Evolutionary conservation across 2,888 invertebrate species (phyloP), one percentile per base, ranked within the genome.

Genomic region (Parnassius apollo): DNA sequence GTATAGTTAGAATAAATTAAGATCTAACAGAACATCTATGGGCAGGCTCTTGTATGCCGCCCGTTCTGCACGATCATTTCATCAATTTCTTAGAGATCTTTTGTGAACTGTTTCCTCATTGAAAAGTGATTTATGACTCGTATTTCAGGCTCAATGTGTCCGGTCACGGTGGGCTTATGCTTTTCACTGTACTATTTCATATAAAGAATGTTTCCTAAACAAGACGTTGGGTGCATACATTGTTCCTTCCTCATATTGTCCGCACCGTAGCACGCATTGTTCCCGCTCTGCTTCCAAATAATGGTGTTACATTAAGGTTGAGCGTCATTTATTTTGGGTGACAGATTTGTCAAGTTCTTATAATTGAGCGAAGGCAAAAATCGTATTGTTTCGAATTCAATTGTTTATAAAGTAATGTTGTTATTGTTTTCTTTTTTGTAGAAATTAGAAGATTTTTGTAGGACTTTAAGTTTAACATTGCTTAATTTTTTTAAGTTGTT

Each of bases 121-220:
- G 62, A 61, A 66, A 68, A 65, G 73, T 80, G 77, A 81, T 80
- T 80, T 80, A 81, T 77, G 69, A 63, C 61, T 49, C 49, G n/a
- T 18, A 49, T 68, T 72, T 68, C 61, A 66, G 59, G 65, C 65
- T 68, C 66, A 65, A 69, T 68, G 68, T 65, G 72, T 65, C 65
- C 77, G 70, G 83, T 85, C 88, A 86, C 78, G 86, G 87, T 87
- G 87, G 88, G 81, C 85, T 73, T 65, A 73, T 73, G 77, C 75
- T 77, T 78, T 81, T 77, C 76, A 78, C 73, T 69, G 57, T 68
- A 76, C 82, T 81, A 78, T 81, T 73, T 71, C 61, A 69, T 71
- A 74, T 71, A 80, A 73, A 76, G 72, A 73, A 65, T 88, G 83
- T 88, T 86, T 85, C 74, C 74, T 83, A 85, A 89, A 89, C 86